Base-by-base conservation (phyloP, 2,888 invertebrate genomes). In the Orthonevra nobilis region DNA sequence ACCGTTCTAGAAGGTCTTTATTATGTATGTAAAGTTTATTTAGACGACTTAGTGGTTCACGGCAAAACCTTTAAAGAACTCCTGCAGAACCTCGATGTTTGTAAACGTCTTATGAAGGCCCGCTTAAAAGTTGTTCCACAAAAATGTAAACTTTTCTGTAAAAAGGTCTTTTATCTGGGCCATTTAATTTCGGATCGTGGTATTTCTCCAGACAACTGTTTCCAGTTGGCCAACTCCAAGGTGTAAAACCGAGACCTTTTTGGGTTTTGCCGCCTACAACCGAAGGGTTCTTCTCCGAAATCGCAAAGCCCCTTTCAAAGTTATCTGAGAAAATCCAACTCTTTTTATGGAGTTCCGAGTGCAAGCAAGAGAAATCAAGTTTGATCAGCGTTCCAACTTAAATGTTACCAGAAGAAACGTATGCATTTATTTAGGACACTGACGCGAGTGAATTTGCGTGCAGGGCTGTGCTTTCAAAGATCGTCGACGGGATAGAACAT, bases 371-470 rank as follows among this genome's bases (percentile, higher is more conserved):
- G 3, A 56, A 56, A 38, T 15, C 6, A 2, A 34, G 34, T 20
- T 20, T 34, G 10, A 4, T 20, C 12, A 23, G 5, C 20, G 23
- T 15, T 7, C 40, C 58, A 7, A 42, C 42, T 3, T 32, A 32
- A 6, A 20, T 3, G 7, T 14, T 58, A 58, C 44, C 44, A 3
- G 34, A 44, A 42, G 20, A 20, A 15, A 30, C 1, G 2, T 30
- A 60, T 34, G 44, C n/a, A 10, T 32, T 44, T 5, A 20, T 42
- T 17, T 15, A 30, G 12, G 42, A 56, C 9, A 56, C 56, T 9
- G 40, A 56, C 4, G 40, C 40, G 6, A 56, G 56, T 14, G 42
- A 56, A 14, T 42, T 56, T 42, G 20, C 30, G 0, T 56, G 56
- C 30, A 42, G 56, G 2, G 42, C 56, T 1, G 40, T 26, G 9